A percentile compares a stretch with the other conserved stretches of the same genome.
These are phyloP conservation scores for Carassius auratus DNA, from an alignment of 2,113 vertebrate species.

Conservation along the genomic window DNA sequence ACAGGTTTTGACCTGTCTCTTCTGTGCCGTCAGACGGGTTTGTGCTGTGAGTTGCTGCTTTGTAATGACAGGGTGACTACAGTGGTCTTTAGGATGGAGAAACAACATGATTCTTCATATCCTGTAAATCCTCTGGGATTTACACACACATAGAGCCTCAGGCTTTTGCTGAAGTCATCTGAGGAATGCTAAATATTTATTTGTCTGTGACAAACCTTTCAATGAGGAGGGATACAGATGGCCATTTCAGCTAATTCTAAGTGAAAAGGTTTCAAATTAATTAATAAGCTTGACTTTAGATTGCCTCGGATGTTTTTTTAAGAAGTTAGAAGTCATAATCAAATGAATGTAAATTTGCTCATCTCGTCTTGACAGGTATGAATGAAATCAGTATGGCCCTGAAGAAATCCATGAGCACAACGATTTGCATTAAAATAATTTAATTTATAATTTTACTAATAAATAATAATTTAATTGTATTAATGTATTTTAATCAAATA, in stretches of 20 bases:
- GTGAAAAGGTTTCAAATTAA: not conserved
- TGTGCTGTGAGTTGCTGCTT: conserved; percentile 33
- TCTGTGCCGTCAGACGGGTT: conserved; percentile 15
- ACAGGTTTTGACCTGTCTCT: conserved; percentile 47
- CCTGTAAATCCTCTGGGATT: conserved; percentile 34
- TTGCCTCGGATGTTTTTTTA: too few species aligned
- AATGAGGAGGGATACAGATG: conserved; percentile 40
- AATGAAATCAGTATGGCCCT: not conserved
- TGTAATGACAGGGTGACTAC: conserved; percentile 53
- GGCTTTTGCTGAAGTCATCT: conserved; percentile 59
- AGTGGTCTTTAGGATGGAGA: conserved; percentile 14
- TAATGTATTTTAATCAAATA: not conserved
- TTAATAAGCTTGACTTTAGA: not conserved
- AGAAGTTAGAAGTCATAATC: conserved; percentile 1
- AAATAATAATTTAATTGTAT: too few species aligned
- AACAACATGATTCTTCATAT: conserved; percentile 26
- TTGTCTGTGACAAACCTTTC: conserved; percentile 52
- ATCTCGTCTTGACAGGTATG: not conserved
- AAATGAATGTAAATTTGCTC: not conserved
- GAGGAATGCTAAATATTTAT: conserved; percentile 80
- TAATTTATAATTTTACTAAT: not conserved
- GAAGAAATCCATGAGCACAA: not conserved
- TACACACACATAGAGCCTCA: conserved; percentile 53
- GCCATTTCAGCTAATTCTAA: conserved; percentile 18
- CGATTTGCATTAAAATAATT: not conserved